Evolutionary conservation across 2,888 invertebrate genomes (phyloP), one percentile per base, ranked within the genome.

Genomic region (Pseudococcus jackbeardsleyi): DNA sequence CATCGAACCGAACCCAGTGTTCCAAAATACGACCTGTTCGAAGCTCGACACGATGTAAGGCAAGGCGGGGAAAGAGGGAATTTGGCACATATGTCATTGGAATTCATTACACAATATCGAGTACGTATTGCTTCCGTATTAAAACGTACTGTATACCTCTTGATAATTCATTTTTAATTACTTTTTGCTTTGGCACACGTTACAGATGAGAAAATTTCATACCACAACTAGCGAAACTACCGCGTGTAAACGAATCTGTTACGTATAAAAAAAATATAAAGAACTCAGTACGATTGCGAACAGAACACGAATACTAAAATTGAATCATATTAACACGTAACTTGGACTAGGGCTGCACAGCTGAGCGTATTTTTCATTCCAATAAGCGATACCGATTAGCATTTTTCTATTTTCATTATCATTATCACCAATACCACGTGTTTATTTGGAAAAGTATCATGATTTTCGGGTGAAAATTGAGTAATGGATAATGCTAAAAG

Each of bases 171-270:
- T 72, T 72, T 72, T 72, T 72, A 72, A 72, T 72, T 72, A 33
- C 26, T 72, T 72, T 33, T 22, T 33, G 68, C 33, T 12, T 33
- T 72, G 19, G 19, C 59, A 72, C 15, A 72, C 68, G 68, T 72
- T 9, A 72, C 68, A 72, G 68, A 72, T 72, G 26, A 72, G 26
- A 72, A 72, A 72, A 72, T 72, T 72, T 33, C 11, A 72, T 33
- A 72, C 68, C 68, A 72, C 68, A 33, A 72, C 68, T 72, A 72
- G 68, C 68, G 68, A 72, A 72, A 72, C 68, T 26, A 72, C 33
- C 59, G 26, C 59, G 26, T 5, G 33, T 72, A 33, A 72, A 72
- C 33, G 68, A 33, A 72, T 72, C 33, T 6, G 68, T 72, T 72
- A 72, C 33, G 68, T 33, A 72, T n/a, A 59, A 19, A 59, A 59